Conservation (phyloP, 2,113 vertebrate genomes). For the Spea multiplicata region DNA sequence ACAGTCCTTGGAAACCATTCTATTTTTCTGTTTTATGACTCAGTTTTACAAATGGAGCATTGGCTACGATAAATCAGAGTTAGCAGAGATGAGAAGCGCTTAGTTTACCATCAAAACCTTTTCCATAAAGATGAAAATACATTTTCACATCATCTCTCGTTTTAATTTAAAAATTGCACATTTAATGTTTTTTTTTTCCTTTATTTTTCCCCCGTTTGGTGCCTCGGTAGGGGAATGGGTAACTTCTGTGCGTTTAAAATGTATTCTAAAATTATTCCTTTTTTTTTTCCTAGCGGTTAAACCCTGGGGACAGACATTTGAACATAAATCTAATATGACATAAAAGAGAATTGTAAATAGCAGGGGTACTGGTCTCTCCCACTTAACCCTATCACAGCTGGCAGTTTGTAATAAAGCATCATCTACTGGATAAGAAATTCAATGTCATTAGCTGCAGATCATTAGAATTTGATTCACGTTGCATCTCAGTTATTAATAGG, state of each 20-base stretch:
- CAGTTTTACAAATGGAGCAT: conserved; percentile 57
- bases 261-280: conserved; percentile 20
- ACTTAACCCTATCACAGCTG: conserved; percentile 3
- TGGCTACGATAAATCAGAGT: conserved; percentile 60
- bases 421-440: no score
- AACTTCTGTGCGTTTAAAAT: conserved; percentile 17
- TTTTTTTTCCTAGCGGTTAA: conserved; percentile 25
- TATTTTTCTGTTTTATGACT: conserved; percentile 57
- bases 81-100: conserved; percentile 54
- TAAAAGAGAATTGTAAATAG: conserved; percentile 33
- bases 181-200: conserved; percentile 11
- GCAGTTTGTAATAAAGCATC: no score
- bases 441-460: no score
- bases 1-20: conserved; percentile 67
- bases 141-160: conserved; percentile 11
- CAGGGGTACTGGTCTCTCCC: not conserved
- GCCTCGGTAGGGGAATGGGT: not conserved
- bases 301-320: conserved; percentile 31
- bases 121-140: conserved; percentile 37
- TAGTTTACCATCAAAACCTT: conserved; percentile 38
- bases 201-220: not conserved
- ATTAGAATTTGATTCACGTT: no score
- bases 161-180: conserved; percentile 36
- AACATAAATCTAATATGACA: conserved; percentile 34
- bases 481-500: no score